A percentile compares a stretch with the other conserved stretches of the same genome.
These are phyloP conservation scores for Aphidoletes aphidimyza DNA, from an alignment of 2,888 invertebrate species.

Conservation along the genomic window DNA sequence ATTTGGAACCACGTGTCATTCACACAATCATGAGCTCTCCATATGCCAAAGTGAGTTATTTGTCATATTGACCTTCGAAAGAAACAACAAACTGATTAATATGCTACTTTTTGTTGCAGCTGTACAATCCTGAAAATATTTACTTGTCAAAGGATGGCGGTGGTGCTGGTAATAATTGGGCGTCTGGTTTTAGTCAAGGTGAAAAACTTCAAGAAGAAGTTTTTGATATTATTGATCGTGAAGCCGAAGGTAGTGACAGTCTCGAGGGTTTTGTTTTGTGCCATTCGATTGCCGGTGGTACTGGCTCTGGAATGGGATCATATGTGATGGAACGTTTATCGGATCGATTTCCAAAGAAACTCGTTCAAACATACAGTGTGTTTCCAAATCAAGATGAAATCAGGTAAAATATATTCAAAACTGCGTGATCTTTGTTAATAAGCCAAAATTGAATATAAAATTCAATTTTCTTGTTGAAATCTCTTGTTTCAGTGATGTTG, in stretches of 20 bases:
- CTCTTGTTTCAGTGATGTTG: constrained; percentile 95
- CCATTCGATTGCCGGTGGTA: constrained; percentile 99
- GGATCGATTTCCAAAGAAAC: constrained; percentile 95
- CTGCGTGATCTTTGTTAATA: too few relatives aligned
- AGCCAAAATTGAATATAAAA: too few relatives aligned
- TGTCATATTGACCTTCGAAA: too few relatives aligned
- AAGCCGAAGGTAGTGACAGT: constrained; percentile 98
- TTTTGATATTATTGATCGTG: constrained; percentile 97
- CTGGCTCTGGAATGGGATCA: constrained; percentile 99
- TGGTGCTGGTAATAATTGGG: constrained; percentile 99
- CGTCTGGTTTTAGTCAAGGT: constrained; percentile 93
- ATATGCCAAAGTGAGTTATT: constrained; percentile 92
- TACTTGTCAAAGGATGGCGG: constrained; percentile 97
- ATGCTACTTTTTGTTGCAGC: constrained; percentile 65
- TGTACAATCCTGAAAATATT: constrained; percentile 99
- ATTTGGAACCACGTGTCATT: constrained; percentile 97
- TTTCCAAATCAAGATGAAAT: constrained; percentile 98
- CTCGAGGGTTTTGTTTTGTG: constrained; percentile 98
- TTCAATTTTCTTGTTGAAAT: constrained; percentile 1
- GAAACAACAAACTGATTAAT: too few relatives aligned
- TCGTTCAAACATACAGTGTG: constrained; percentile 98
- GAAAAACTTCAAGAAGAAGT: constrained; percentile 94
- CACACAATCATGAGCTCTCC: constrained; percentile 95
- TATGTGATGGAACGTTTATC: constrained; percentile 89
- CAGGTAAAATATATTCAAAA: constrained; percentile 68